phyloP scores from a whole-genome alignment of 1,140 invertebrate species.

The Calycopis cecrops region DNA sequence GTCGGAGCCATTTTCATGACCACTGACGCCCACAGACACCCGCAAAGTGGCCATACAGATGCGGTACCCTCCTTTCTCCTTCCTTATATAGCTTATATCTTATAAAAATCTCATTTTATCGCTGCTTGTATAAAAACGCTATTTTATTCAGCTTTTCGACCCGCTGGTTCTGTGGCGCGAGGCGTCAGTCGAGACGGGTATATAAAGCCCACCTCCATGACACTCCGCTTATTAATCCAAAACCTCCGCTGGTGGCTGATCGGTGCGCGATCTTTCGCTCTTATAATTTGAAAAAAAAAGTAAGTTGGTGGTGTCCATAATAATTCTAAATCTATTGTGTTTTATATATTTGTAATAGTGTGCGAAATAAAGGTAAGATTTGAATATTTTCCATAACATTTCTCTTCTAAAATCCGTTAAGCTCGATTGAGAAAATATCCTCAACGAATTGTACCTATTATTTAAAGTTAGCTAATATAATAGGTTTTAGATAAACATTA shows the following conservation, averaged over 20 bases:
- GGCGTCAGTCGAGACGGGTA: background rate
- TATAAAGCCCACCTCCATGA: constrained; percentile 9
- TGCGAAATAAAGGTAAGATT: constrained; percentile 1
- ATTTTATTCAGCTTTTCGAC: background rate
- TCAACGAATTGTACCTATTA: no score
- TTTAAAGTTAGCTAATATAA: no score
- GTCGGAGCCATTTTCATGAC: no score
- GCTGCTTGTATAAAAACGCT: background rate
- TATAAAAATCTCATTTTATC: no score
- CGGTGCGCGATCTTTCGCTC: constrained; percentile 13
- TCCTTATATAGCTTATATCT: no score
- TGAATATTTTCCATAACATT: no score
- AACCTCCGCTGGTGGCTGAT: constrained; percentile 10
- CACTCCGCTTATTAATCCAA: constrained; percentile 6
- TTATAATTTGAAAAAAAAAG: constrained; percentile 9
- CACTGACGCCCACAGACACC: no score
- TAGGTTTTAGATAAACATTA: no score
- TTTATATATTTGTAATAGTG: background rate
- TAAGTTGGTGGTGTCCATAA: constrained; percentile 13
- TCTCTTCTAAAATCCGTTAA: no score
- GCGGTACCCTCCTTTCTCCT: no score
- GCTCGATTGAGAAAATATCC: no score
- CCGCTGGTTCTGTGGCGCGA: background rate
- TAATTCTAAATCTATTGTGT: background rate
- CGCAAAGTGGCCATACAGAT: no score